These are phyloP conservation scores for Rhopalosiphum maidis DNA, from an alignment of 1,140 invertebrate species.

Conservation along the genomic window DNA sequence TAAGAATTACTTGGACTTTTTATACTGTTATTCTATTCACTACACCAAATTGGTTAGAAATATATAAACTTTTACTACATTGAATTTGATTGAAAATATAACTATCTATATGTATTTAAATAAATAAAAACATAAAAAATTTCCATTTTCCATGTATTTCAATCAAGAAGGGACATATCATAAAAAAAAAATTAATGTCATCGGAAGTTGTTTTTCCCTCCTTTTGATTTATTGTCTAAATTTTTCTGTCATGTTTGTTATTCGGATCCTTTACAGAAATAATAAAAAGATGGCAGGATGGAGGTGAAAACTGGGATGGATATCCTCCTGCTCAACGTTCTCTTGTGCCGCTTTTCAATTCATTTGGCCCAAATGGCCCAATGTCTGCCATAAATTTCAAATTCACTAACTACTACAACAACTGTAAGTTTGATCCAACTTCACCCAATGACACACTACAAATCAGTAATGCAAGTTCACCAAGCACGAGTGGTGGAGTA, in stretches of 20 bases:
- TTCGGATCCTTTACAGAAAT: constrained; percentile 57
- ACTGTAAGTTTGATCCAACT: constrained; percentile 53
- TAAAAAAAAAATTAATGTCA: constrained; percentile 42
- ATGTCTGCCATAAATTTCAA: constrained; percentile 57
- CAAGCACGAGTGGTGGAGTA: constrained; percentile 62
- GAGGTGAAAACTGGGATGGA: constrained; percentile 55
- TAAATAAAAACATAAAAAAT: constrained; percentile 28
- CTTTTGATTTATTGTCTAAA: constrained; percentile 47
- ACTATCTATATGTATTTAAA: constrained; percentile 36
- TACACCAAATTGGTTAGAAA: not conserved
- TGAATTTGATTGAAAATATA: constrained; percentile 34
- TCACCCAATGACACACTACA: constrained; percentile 44
- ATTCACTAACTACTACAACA: constrained; percentile 57
- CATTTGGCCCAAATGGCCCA: constrained; percentile 52
- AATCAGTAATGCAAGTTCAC: constrained; percentile 56
- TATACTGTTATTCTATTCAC: constrained; percentile 24
- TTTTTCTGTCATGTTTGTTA: constrained; percentile 55
- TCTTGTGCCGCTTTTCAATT: constrained; percentile 52
- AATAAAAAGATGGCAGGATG: constrained; percentile 57
- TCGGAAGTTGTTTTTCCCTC: constrained; percentile 2
- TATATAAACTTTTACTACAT: not conserved
- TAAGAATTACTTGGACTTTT: not conserved
- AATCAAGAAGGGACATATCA: not conserved
- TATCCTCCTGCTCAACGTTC: constrained; percentile 47
- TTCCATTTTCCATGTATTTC: not conserved